Percentiles rank a stretch among this genome's conserved stretches.
phyloP scores from a whole-genome alignment of 2,797 vertebrate species.

The Acipenser ruthenus region DNA sequence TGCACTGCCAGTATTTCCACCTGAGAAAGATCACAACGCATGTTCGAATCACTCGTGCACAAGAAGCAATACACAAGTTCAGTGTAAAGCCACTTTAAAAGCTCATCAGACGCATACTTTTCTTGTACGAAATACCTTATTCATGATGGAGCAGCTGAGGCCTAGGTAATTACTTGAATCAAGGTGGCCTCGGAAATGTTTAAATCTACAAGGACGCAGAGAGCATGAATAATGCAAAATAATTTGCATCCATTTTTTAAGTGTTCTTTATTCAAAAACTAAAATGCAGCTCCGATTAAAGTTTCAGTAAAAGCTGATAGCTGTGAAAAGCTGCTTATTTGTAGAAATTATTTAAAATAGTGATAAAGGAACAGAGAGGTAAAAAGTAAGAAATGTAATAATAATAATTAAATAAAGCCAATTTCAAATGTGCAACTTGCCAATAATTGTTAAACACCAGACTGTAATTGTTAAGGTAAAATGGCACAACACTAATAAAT shows the following conservation, averaged over 20 bases:
- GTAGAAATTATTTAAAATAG: slow-evolving; percentile 90
- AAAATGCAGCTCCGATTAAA: slow-evolving; percentile 95
- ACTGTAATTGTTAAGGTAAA: too few relatives aligned
- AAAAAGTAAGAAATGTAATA: background rate
- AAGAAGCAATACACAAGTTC: slow-evolving; percentile 88
- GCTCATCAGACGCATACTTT: slow-evolving; percentile 88
- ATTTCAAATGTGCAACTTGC: too few relatives aligned
- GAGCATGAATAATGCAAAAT: slow-evolving; percentile 98
- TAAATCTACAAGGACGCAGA: slow-evolving; percentile 98
- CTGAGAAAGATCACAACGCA: slow-evolving; percentile 83
- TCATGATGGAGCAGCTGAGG: slow-evolving; percentile 88
- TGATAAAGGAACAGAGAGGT: slow-evolving; percentile 56
- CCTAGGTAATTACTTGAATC: slow-evolving; percentile 99
- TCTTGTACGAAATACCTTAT: slow-evolving; percentile 99
- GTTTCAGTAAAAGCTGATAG: slow-evolving; percentile 93
- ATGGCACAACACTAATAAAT: too few relatives aligned
- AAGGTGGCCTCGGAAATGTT: slow-evolving; percentile 99
- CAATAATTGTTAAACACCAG: too few relatives aligned
- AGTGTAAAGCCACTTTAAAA: slow-evolving; percentile 97
- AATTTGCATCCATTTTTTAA: slow-evolving; percentile 99
- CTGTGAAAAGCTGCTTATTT: slow-evolving; percentile 75
- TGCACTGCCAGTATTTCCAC: slow-evolving; percentile 73
- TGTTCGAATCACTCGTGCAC: slow-evolving; percentile 87
- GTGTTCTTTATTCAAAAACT: slow-evolving; percentile 98
- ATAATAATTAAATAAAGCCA: too few relatives aligned